Base-by-base conservation (phyloP, 2,797 vertebrate species). In the Dendrocincla fuliginosa region DNA sequence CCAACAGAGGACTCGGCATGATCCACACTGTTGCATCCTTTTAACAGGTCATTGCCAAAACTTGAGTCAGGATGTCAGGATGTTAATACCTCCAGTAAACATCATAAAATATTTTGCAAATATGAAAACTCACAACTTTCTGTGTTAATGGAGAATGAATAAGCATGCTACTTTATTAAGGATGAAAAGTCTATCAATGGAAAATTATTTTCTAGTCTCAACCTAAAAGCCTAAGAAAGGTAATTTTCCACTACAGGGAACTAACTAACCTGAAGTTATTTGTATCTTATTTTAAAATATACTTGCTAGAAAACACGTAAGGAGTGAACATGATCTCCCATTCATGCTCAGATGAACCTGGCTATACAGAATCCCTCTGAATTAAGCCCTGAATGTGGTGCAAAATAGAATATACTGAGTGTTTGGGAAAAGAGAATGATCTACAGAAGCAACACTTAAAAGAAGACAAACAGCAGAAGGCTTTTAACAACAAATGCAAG, bases 401-500 rank as follows among this genome's bases (percentile, higher is more conserved):
- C 74, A 69, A 91, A 74, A 53, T 5, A 73, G 60, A 86, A 76
- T 19, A 18, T 70, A 84, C 50, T 80, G 63, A 95, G 84, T 32
- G 4, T 22, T 35, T 89, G 42, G 47, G 70, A 92, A 67, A 95
- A 37, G 10, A 85, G 86, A 85, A 47, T 71, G 18, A 65, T 65
- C 56, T 94, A 37, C n/a, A 75, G 60, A 80, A 59, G 16, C 52
- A 92, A 70, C 22, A 75, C 35, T 74, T 71, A 77, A 63, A 92
- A 56, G 69, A 84, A 85, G 49, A 70, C 39, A 87, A 96, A 64
- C 78, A 96, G 79, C 75, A 79, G 87, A 91, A 50, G 76, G 52
- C 15, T 86, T 93, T 87, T 90, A 93, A 88, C 55, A 95, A 47
- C 41, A 77, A 94, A 92, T 84, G 93, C 84, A 88, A 83, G 83